These are phyloP conservation scores for Acrocephalus arundinaceus DNA, from an alignment of 2,113 vertebrate genomes.

Conservation along the genomic window DNA sequence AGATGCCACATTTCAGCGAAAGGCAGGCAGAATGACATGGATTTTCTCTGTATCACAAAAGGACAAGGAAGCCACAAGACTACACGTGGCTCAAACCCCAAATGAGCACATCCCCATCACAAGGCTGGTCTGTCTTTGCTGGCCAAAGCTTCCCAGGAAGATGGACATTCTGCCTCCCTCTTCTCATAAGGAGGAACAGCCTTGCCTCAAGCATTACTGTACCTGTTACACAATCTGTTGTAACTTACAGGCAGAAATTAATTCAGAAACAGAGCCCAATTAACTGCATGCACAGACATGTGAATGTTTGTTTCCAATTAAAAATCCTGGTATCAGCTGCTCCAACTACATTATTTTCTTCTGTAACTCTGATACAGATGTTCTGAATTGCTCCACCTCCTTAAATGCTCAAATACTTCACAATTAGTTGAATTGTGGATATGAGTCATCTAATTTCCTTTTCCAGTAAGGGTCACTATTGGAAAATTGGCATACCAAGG, in stretches of 20 bases:
- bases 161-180: neutral
- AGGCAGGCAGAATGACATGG: neutral
- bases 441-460: constrained; percentile 42
- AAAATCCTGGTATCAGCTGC: neutral
- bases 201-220: neutral
- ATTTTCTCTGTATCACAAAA: neutral
- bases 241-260: neutral
- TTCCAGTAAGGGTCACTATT: constrained; percentile 19
- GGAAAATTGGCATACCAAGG: constrained; percentile 23
- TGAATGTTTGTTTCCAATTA: neutral
- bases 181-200: neutral
- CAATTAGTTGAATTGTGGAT: neutral
- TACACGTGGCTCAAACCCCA: neutral
- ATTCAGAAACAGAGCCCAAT: neutral
- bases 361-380: neutral
- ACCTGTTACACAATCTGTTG: neutral
- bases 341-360: neutral
- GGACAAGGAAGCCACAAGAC: neutral
- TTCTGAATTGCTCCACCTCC: neutral
- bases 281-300: neutral
- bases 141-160: neutral
- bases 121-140: neutral
- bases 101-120: neutral
- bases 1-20: neutral
- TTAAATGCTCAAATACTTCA: neutral